These are phyloP conservation scores for Drosophila falleni DNA, from an alignment of 2,888 invertebrate species.

Conservation along the genomic window DNA sequence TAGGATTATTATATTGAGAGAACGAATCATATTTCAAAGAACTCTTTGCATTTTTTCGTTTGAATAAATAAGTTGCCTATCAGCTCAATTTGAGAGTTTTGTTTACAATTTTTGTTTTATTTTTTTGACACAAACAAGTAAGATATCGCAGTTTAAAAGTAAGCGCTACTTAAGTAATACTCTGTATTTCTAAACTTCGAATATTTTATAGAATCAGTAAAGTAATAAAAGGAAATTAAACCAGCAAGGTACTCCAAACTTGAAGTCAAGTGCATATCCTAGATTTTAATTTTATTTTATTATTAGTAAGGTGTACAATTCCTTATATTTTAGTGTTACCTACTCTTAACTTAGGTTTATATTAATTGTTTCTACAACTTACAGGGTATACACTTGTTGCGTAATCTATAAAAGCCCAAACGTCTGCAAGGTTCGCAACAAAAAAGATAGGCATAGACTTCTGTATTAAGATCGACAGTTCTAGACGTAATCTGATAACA, in stretches of 20 bases:
- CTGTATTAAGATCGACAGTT: conserved; percentile 39
- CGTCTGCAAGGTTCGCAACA: conserved; percentile 34
- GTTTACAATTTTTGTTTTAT: conserved; percentile 32
- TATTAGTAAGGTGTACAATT: not conserved
- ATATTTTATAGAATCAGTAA: not conserved
- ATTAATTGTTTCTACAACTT: not conserved
- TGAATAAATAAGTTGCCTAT: conserved; percentile 30
- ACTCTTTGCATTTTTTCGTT: conserved; percentile 11
- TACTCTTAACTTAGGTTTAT: not conserved
- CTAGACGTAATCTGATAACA: conserved; percentile 29
- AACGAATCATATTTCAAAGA: conserved; percentile 21
- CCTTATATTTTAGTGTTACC: not conserved
- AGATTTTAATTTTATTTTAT: not conserved
- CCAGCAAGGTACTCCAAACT: not conserved
- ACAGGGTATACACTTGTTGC: not conserved
- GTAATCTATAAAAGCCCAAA: conserved; percentile 32
- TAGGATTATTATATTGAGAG: conserved; percentile 10
- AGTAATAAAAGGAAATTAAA: not conserved
- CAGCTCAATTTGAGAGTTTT: conserved; percentile 42
- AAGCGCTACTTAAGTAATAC: conserved; percentile 8
- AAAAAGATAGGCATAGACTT: conserved; percentile 33
- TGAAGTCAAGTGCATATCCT: not conserved
- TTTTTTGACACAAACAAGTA: conserved; percentile 47
- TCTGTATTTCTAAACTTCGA: not conserved
- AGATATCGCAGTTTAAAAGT: not conserved